These are phyloP conservation scores for Trichacis sp. DNA, from an alignment of 2,888 invertebrate species.

Conservation along the genomic window DNA sequence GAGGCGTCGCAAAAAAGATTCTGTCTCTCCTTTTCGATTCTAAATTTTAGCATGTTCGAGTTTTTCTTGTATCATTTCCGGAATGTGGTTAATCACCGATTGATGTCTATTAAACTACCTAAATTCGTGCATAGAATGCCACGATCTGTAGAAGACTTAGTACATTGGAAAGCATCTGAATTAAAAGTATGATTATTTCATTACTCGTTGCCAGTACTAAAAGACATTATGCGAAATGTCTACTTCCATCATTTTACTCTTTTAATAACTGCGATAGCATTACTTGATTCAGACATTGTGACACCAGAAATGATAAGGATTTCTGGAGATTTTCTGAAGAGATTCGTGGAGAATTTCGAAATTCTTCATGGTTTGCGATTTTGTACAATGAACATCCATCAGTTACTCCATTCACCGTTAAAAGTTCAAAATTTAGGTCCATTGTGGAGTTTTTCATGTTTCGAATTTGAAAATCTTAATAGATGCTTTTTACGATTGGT, in stretches of 20 bases:
- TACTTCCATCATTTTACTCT: conserved; percentile 4
- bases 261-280: not conserved
- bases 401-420: conserved; percentile 30
- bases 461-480: conserved; percentile 37
- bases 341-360: conserved; percentile 16
- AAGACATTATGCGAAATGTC: not conserved
- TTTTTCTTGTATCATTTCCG: not conserved
- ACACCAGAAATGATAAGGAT: conserved; percentile 4
- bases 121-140: conserved; percentile 40
- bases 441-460: conserved; percentile 32
- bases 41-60: conserved; percentile 7
- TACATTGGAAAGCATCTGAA: conserved; percentile 44
- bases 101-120: not conserved
- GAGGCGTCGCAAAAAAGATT: conserved; percentile 22
- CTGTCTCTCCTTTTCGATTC: conserved; percentile 20
- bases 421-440: conserved; percentile 28
- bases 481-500: conserved; percentile 20
- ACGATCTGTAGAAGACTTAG: conserved; percentile 24
- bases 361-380: conserved; percentile 13
- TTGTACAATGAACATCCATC: conserved; percentile 17
- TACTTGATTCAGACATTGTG: conserved; percentile 3
- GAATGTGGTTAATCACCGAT: conserved; percentile 16
- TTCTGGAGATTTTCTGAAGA: conserved; percentile 6
- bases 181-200: conserved; percentile 28
- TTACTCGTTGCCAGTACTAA: conserved; percentile 7